Evolutionary conservation across 2,888 invertebrate species (phyloP), one percentile per base, ranked within the genome.

Genomic region (Cataglyphis rosenhaueri): DNA sequence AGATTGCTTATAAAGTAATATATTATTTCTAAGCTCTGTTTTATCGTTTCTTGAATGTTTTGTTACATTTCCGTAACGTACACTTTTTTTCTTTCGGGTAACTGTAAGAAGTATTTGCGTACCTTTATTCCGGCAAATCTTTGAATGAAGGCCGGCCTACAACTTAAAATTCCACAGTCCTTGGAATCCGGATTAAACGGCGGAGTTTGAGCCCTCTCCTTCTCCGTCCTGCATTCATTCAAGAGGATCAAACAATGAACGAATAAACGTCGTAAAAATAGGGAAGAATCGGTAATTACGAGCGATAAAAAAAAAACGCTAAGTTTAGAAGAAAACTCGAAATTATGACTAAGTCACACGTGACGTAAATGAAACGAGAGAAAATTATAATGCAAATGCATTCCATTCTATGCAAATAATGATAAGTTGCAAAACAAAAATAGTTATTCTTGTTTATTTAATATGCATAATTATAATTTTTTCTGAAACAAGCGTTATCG

Each of bases 71-170:
- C 62, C 32, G 18, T 6, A 32, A 61, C 12, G 25, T 29, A 32
- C 3, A 62, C n/a, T 10, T 38, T n/a, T 38, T n/a, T 38, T 32
- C 15, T 21, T 35, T n/a, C 29, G 18, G 52, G 10, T 62, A 32
- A n/a, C 18, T 29, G 29, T 61, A 25, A 52, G 9, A 32, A 15
- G 1, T 32, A n/a, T 74, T 62, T 35, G 62, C 48, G 93, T 94
- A 97, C 97, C 96, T 98, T 98, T 94, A 98, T 98, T 95, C 97
- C 97, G 94, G 98, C 98, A 95, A 97, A 98, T 94, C 96, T 96
- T 95, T 98, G 98, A 92, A 98, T 96, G 94, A 97, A 97, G 91
- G 96, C 96, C 92, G 98, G 98, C 92, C 98, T 97, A 95, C 97
- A 98, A 90, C 96, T 96, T 81, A 98, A 96, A 92, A 98, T 97